Evolutionary conservation across 2,888 invertebrate species (phyloP).

Genomic region (Protonemura montana): DNA sequence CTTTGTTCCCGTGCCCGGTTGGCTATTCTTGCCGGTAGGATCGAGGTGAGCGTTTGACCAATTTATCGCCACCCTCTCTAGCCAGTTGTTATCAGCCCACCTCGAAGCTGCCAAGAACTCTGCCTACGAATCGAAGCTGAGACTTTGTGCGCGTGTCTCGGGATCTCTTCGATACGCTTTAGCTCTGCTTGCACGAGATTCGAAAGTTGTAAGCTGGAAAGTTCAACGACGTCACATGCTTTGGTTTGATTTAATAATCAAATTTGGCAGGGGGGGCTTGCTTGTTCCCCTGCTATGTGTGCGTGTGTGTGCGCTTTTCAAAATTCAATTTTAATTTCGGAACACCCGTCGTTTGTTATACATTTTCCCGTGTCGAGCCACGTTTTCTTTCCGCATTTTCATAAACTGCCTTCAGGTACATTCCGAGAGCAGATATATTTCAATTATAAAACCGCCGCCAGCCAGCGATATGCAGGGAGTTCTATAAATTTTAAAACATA

Average conservation of each 20-base stretch:
- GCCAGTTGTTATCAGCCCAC: not conserved
- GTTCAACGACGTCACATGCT: no score
- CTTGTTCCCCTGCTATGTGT: not conserved
- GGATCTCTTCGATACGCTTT: no score
- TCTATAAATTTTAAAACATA: constrained; percentile 32
- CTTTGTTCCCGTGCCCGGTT: not conserved
- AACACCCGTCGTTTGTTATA: not conserved
- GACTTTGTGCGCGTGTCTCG: no score
- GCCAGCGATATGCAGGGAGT: not conserved
- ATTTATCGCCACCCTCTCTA: not conserved
- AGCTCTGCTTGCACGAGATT: no score
- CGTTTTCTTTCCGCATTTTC: not conserved
- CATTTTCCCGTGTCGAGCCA: not conserved
- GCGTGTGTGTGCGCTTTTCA: not conserved
- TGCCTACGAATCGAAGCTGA: no score
- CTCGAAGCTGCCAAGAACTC: not conserved
- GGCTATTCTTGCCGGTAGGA: not conserved
- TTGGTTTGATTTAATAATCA: not conserved
- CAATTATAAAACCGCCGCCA: constrained; percentile 22
- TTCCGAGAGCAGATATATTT: not conserved
- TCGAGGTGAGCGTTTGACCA: not conserved
- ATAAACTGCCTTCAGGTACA: not conserved
- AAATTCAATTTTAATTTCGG: not conserved
- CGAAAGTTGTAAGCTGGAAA: no score
- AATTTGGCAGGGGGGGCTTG: not conserved